These are phyloP conservation scores for Latrodectus hesperus DNA, from an alignment of 2,888 invertebrate species.

Conservation along the genomic window DNA sequence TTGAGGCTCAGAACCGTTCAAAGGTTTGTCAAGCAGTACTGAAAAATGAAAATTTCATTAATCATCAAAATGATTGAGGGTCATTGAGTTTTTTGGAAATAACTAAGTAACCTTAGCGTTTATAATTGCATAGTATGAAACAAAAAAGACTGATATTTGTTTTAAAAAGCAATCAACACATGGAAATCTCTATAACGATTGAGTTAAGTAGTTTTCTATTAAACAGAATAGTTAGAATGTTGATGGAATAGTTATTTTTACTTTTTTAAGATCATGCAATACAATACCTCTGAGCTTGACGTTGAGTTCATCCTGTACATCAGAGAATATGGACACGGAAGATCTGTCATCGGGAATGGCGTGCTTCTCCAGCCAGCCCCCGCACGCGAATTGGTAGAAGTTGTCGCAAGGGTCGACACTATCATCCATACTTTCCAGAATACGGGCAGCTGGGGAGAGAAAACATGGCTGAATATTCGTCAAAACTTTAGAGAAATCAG, in stretches of 20 bases:
- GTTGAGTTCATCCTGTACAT: slow-evolving; percentile 78
- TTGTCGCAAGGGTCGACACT: slow-evolving; percentile 86
- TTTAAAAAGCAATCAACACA: no score
- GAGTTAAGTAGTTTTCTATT: no score
- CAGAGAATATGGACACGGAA: slow-evolving; percentile 82
- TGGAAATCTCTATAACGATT: no score
- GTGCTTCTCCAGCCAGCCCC: slow-evolving; percentile 81
- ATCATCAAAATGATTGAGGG: not conserved
- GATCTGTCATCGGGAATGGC: slow-evolving; percentile 88
- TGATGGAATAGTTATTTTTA: no score
- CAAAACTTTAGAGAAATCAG: no score
- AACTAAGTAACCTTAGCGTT: no score
- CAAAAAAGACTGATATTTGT: no score
- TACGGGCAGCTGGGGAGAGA: slow-evolving; percentile 79
- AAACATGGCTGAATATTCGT: no score
- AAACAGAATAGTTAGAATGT: no score
- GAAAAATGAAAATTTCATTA: not conserved
- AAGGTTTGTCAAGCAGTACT: not conserved
- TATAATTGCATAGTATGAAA: no score
- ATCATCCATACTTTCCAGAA: slow-evolving; percentile 83
- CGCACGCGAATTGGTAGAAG: slow-evolving; percentile 87
- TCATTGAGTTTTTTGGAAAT: no score
- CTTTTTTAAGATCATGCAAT: no score
- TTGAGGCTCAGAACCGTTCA: not conserved
- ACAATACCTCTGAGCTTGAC: slow-evolving; percentile 78